Evolutionary conservation across 2,113 vertebrate genomes (phyloP).

Genomic region (Hemicordylus capensis): DNA sequence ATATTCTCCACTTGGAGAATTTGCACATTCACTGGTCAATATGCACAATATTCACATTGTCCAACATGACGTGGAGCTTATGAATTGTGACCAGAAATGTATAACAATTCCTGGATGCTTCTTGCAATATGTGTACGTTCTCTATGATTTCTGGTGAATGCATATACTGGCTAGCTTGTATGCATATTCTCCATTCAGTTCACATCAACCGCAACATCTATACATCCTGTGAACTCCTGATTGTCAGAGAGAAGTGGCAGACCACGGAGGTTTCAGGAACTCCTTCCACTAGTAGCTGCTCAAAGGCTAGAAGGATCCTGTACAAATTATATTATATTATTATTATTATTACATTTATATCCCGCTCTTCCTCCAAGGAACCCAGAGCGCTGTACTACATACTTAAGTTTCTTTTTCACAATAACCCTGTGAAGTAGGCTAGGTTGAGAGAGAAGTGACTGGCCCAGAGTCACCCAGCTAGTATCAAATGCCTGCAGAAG

Average conservation of each 20-base stretch:
- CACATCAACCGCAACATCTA: not conserved
- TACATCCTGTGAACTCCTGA: too few relatives aligned
- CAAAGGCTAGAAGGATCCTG: not conserved
- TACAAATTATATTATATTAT: too few relatives aligned
- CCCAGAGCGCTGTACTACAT: too few relatives aligned
- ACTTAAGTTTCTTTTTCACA: too few relatives aligned
- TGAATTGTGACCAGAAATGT: not conserved
- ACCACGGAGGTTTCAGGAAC: not conserved
- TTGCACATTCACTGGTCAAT: not conserved
- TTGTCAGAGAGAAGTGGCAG: too few relatives aligned
- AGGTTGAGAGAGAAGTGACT: too few relatives aligned
- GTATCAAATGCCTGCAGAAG: not conserved
- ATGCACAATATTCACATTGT: not conserved
- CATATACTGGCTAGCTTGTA: not conserved
- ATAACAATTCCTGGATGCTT: not conserved
- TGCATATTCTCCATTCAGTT: not conserved
- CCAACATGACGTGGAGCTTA: not conserved
- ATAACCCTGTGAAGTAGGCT: too few relatives aligned
- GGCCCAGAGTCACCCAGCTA: too few relatives aligned
- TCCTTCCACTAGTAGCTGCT: not conserved
- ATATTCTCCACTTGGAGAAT: not conserved
- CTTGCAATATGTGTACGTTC: not conserved
- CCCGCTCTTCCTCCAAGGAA: too few relatives aligned
- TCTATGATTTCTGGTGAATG: not conserved
- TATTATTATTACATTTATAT: too few relatives aligned